Percentiles rank a stretch among this genome's conserved stretches.
phyloP scores from a whole-genome alignment of 2,888 invertebrate genomes.

The Polyommatus icarus region DNA sequence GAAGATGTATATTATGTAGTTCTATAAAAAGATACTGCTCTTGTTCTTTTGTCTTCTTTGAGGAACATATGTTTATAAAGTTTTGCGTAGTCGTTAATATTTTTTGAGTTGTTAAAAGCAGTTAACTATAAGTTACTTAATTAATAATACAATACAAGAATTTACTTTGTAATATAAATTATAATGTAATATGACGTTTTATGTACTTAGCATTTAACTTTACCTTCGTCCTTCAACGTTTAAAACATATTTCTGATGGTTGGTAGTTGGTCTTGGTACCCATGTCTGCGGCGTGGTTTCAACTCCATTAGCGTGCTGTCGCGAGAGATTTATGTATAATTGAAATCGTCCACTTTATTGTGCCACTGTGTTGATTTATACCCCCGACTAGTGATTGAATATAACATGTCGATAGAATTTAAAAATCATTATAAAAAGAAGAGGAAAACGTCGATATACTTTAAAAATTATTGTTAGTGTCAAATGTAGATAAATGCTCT shows the following conservation, averaged over 20 bases:
- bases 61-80: no score
- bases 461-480: not conserved
- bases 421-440: not conserved
- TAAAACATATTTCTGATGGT: not conserved
- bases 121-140: no score
- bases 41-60: no score
- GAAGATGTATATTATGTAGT: no score
- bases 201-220: no score
- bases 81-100: no score
- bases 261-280: not conserved
- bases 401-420: slow-evolving; percentile 42
- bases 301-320: slow-evolving; percentile 68
- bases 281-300: slow-evolving; percentile 45
- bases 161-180: no score
- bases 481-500: no score
- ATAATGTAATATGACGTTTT: no score
- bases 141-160: no score
- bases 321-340: slow-evolving; percentile 75
- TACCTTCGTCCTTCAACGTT: not conserved
- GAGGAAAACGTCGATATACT: not conserved
- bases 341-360: slow-evolving; percentile 73
- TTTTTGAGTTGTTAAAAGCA: no score
- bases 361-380: slow-evolving; percentile 68
- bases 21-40: no score
- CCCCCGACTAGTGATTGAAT: slow-evolving; percentile 27